Evolutionary conservation across 1,140 invertebrate genomes (phyloP), one percentile per base, ranked within the genome.

Genomic region (Drosophila pandora): DNA sequence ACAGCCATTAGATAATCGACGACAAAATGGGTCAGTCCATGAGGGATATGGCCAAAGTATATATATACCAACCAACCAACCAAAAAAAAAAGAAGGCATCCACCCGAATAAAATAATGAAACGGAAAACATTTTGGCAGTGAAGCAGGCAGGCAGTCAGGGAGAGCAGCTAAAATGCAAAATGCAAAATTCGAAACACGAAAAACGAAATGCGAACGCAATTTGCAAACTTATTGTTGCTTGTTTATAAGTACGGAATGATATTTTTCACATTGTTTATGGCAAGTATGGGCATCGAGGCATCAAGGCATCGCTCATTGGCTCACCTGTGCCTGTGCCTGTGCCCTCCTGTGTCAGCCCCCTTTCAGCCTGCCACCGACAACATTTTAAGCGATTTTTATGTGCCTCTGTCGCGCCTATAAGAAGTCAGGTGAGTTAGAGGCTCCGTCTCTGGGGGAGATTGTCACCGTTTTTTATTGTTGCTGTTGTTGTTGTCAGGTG

Each of bases 241-340:
- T 76, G 80, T 76, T 85, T 83, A 85, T 79, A 83, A 80, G 76
- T 76, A 76, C 73, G 69, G 58, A 71, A 59, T 79, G 74, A 84
- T 84, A 81, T 87, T 87, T 69, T 81, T 77, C 84, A 79, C 81
- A 84, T 87, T 84, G 82, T 87, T 84, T 87, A 83, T 72, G 49
- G 79, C 81, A 58, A 61, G 61, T 83, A 84, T 83, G 79, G 75
- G 69, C 71, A 75, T 75, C 43, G 43, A 47, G 43, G 43, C 71
- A 75, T 75, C 43, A 21, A 47, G 43, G 43, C 43, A 47, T 47
- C 43, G 41, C 41, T 45, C 63, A 67, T 64, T 48, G 63, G 45
- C 47, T 8, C 62, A 49, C 45, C 59, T 63, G 61, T 45, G 41
- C 30, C 56, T 41, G 1, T 13, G 9, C 3, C 17, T 17, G 0